Conservation (phyloP, 2,888 invertebrate genomes). For the Koerneria pararmatus region DNA sequence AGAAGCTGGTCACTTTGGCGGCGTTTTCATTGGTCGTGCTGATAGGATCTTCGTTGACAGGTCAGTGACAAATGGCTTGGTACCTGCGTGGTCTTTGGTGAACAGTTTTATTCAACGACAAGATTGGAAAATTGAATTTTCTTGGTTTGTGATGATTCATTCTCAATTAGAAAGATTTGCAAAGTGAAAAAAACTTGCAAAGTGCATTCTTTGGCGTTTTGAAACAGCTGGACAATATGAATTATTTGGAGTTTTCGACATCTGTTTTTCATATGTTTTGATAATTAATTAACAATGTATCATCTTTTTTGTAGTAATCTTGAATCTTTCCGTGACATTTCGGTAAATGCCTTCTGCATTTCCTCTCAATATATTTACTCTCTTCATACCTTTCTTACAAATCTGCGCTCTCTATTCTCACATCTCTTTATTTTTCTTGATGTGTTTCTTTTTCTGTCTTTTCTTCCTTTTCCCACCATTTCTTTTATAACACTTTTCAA, state of each 20-base stretch:
- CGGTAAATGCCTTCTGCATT: no score
- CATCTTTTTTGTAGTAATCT: no score
- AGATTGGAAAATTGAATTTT: no score
- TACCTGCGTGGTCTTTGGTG: no score
- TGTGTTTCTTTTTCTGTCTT: background rate
- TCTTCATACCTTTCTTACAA: no score
- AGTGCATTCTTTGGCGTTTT: background rate
- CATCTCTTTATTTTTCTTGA: background rate
- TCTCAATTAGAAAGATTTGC: background rate
- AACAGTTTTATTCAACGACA: no score
- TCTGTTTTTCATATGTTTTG: no score
- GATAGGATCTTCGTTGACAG: conserved; percentile 46
- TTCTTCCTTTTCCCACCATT: background rate
- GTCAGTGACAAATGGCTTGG: conserved; percentile 36
- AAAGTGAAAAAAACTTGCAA: background rate
- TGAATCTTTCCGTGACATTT: no score
- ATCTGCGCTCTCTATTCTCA: no score
- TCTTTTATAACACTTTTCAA: no score
- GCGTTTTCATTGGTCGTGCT: conserved; percentile 45
- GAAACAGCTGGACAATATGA: background rate
- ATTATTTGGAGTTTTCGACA: background rate
- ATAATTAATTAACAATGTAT: no score
- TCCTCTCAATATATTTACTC: no score
- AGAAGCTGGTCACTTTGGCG: conserved; percentile 44
- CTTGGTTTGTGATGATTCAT: background rate